phyloP scores from a whole-genome alignment of 2,888 invertebrate genomes.

The Balanococcus diminutus region DNA sequence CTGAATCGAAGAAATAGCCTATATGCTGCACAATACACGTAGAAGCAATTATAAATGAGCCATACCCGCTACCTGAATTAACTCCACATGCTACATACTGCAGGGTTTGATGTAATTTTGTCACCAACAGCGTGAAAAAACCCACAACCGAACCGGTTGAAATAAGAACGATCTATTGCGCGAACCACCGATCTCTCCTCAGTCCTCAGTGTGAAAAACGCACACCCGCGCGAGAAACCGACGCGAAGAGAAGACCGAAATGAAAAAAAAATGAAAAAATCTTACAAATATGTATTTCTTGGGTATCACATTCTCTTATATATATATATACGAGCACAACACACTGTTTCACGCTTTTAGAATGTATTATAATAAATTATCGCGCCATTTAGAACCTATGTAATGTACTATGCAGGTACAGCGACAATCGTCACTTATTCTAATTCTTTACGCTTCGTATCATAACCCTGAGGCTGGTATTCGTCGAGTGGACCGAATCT shows the following conservation, averaged over 20 bases:
- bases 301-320: neutral
- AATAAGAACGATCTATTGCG: constrained; percentile 5
- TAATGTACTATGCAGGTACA: neutral
- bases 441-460: constrained; percentile 27
- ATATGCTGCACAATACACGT: no score
- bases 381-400: neutral
- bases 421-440: constrained; percentile 33
- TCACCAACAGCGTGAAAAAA: neutral
- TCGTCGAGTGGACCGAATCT: neutral
- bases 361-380: constrained; percentile 44
- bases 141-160: constrained; percentile 7
- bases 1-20: neutral
- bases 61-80: neutral
- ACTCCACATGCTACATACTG: neutral
- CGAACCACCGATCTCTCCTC: neutral
- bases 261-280: no score
- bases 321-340: neutral
- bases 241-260: neutral
- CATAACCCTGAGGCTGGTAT: neutral
- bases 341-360: constrained; percentile 37
- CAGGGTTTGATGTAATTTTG: neutral
- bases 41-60: no score
- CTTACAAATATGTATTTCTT: constrained; percentile 2
- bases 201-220: neutral
- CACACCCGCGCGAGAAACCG: neutral